Percentiles rank a stretch among this genome's conserved stretches.
These are phyloP conservation scores for Gallinago nigripennis DNA, from an alignment of 2,797 vertebrate species.

Conservation along the genomic window DNA sequence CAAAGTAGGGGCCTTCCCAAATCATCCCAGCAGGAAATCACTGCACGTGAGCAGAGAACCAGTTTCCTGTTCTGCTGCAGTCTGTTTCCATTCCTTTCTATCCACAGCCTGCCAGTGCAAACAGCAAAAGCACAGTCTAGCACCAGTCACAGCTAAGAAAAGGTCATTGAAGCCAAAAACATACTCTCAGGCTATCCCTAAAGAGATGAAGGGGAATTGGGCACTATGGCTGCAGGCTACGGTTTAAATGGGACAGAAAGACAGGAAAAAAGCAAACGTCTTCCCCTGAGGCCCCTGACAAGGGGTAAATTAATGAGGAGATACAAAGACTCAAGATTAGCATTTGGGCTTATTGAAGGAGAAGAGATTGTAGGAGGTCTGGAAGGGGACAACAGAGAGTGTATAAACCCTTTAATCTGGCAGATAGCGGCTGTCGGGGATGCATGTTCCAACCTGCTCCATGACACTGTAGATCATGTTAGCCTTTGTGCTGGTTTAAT, in stretches of 20 bases:
- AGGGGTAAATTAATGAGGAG: conserved; percentile 28
- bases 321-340: neutral
- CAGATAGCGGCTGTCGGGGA: neutral
- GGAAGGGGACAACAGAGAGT: neutral
- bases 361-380: neutral
- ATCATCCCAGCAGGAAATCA: neutral
- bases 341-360: neutral
- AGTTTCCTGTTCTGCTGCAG: neutral
- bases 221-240: neutral
- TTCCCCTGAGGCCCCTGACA: neutral
- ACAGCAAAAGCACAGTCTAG: neutral
- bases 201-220: neutral
- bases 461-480: conserved; percentile 31
- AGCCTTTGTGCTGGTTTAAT: conserved; percentile 60
- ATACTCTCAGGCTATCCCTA: neutral
- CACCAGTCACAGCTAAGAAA: neutral
- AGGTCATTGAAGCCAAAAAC: neutral
- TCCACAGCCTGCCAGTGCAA: neutral
- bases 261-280: neutral
- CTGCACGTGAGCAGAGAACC: neutral
- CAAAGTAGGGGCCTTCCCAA: neutral
- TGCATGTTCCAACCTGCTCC: conserved; percentile 23
- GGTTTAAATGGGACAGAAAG: neutral
- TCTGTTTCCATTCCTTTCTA: neutral
- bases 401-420: conserved; percentile 51